Evolutionary conservation across 2,113 vertebrate species (phyloP).

Genomic region (Mobula hypostoma): DNA sequence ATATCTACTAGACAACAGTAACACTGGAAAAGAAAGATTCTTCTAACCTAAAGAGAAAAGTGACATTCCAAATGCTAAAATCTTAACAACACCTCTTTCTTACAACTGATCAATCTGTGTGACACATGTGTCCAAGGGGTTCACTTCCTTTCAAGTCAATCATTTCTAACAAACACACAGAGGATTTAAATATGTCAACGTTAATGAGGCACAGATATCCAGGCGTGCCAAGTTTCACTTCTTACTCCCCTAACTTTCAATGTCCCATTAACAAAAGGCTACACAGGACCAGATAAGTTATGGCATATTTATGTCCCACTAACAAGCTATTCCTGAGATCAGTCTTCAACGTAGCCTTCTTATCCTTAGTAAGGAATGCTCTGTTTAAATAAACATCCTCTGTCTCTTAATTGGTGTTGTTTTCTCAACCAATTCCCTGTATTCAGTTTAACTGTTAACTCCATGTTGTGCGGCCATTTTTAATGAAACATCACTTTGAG

Average conservation of each 20-base stretch:
- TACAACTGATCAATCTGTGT: neutral
- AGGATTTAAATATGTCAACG: neutral
- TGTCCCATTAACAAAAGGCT: neutral
- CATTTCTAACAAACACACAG: neutral
- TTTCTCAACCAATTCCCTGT: neutral
- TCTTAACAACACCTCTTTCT: neutral
- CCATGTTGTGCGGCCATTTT: neutral
- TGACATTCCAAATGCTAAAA: neutral
- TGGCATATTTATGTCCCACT: neutral
- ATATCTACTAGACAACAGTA: neutral
- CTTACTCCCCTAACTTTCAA: neutral
- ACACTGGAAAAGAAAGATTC: neutral
- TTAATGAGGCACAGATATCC: neutral
- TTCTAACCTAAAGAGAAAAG: neutral
- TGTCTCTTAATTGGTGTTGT: neutral
- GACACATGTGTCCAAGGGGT: neutral
- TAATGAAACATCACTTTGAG: neutral
- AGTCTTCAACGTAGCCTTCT: neutral
- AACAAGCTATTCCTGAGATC: neutral
- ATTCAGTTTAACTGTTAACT: neutral
- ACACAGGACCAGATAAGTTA: conserved; percentile 5
- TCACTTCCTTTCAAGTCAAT: neutral
- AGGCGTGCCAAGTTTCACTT: neutral
- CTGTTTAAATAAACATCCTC: conserved; percentile 7
- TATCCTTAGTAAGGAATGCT: neutral